These are phyloP conservation scores for Hirtodrosophila alboralis DNA, from an alignment of 2,888 invertebrate species.

Conservation along the genomic window DNA sequence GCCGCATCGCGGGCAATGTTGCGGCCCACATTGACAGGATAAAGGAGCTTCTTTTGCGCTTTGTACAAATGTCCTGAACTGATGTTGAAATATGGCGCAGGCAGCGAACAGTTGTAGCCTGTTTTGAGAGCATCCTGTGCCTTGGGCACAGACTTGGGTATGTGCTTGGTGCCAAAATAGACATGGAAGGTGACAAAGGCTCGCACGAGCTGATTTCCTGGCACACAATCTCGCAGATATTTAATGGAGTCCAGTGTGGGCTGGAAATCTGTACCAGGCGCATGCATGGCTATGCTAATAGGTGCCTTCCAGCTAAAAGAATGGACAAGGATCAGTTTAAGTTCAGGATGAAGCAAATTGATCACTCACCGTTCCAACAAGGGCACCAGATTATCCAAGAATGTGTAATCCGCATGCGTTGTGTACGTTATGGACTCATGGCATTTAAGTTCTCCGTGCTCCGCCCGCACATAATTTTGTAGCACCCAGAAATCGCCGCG, in stretches of 20 bases:
- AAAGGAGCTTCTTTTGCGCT: slow-evolving; percentile 91
- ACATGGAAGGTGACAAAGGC: slow-evolving; percentile 94
- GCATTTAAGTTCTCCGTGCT: slow-evolving; percentile 88
- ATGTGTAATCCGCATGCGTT: slow-evolving; percentile 96
- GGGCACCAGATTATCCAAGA: slow-evolving; percentile 94
- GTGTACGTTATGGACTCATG: slow-evolving; percentile 95
- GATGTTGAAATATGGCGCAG: slow-evolving; percentile 89
- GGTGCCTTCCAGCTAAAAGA: slow-evolving; percentile 91
- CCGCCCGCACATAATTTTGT: slow-evolving; percentile 92
- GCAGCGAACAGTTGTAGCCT: slow-evolving; percentile 89
- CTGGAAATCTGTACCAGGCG: slow-evolving; percentile 92
- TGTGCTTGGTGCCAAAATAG: slow-evolving; percentile 94
- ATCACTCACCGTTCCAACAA: slow-evolving; percentile 88
- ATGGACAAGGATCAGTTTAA: background rate
- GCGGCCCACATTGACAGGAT: slow-evolving; percentile 95
- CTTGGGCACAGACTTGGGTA: slow-evolving; percentile 90
- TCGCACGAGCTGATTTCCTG: slow-evolving; percentile 88
- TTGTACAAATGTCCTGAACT: slow-evolving; percentile 89
- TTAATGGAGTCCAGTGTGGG: slow-evolving; percentile 91
- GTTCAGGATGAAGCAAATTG: background rate
- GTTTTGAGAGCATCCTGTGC: slow-evolving; percentile 87
- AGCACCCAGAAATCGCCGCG: slow-evolving; percentile 94
- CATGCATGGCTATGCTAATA: slow-evolving; percentile 93
- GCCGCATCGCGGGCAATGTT: slow-evolving; percentile 94
- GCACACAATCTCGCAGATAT: slow-evolving; percentile 91